Evolutionary conservation across 92 coral and sea anemone species (phyloP).

Genomic region (Muricea muricata): DNA sequence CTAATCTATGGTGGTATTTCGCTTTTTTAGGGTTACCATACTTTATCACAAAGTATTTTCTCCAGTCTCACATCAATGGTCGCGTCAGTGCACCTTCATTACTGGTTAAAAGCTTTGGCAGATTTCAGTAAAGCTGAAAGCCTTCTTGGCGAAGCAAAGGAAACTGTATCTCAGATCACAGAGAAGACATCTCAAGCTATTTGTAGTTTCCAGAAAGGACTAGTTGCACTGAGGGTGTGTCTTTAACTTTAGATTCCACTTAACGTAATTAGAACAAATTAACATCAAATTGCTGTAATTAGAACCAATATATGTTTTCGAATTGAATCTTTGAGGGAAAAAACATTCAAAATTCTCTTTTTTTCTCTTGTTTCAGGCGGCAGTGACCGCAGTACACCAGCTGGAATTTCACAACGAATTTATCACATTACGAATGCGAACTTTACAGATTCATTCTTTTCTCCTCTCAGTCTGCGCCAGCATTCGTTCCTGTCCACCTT

Average conservation of each 20-base stretch:
- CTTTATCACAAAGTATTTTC: constrained; percentile 79
- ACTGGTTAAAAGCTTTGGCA: constrained; percentile 85
- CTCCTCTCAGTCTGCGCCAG: constrained; percentile 91
- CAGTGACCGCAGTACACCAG: constrained; percentile 79
- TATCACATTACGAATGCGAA: constrained; percentile 76
- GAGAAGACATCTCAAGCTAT: constrained; percentile 81
- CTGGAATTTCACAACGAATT: constrained; percentile 82
- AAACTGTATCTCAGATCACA: constrained; percentile 69
- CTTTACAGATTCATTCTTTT: constrained; percentile 83
- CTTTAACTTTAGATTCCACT: background rate
- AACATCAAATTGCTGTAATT: background rate
- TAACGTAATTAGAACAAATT: background rate
- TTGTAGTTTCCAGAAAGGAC: constrained; percentile 87
- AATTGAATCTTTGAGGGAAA: too few species aligned
- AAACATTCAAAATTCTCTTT: background rate
- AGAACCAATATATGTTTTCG: background rate
- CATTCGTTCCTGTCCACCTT: constrained; percentile 96
- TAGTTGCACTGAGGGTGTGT: constrained; percentile 85
- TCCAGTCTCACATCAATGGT: constrained; percentile 83
- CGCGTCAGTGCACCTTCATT: constrained; percentile 93
- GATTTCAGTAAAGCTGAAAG: constrained; percentile 93
- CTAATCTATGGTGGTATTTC: background rate
- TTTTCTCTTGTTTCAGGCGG: constrained; percentile 69
- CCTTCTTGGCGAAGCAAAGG: constrained; percentile 67
- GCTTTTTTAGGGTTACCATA: constrained; percentile 78